Evolutionary conservation across 2,797 vertebrate genomes (phyloP).

Genomic region (Acanthopagrus latus): DNA sequence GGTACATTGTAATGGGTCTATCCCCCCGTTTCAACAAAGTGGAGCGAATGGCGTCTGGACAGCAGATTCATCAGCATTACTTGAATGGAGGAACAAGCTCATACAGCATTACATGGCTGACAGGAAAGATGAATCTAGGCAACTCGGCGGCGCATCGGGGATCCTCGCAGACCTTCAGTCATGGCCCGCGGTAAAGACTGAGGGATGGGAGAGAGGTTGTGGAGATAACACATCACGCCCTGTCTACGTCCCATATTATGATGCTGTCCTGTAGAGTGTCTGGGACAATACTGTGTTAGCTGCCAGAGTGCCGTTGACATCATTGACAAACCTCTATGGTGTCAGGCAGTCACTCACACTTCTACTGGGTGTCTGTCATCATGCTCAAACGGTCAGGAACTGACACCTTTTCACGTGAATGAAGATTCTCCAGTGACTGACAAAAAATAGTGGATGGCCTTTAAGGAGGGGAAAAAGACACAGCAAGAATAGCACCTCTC

Average conservation of each 20-base stretch:
- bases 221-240: slow-evolving; percentile 80
- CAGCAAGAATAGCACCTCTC: slow-evolving; percentile 87
- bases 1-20: slow-evolving; percentile 78
- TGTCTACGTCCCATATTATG: slow-evolving; percentile 68
- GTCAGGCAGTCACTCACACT: slow-evolving; percentile 85
- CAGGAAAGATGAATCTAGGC: slow-evolving; percentile 82
- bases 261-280: slow-evolving; percentile 67
- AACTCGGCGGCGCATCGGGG: slow-evolving; percentile 64
- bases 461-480: slow-evolving; percentile 81
- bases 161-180: slow-evolving; percentile 79
- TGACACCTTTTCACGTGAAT: slow-evolving; percentile 89
- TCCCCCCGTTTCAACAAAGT: slow-evolving; percentile 77
- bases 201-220: slow-evolving; percentile 77
- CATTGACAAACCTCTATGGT: slow-evolving; percentile 74
- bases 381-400: slow-evolving; percentile 83
- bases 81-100: slow-evolving; percentile 78
- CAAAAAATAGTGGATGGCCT: slow-evolving; percentile 83
- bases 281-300: slow-evolving; percentile 79
- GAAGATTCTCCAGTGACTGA: slow-evolving; percentile 86
- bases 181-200: slow-evolving; percentile 73
- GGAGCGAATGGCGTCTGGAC: slow-evolving; percentile 75
- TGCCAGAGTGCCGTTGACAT: slow-evolving; percentile 83
- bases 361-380: slow-evolving; percentile 86
- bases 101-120: slow-evolving; percentile 79
- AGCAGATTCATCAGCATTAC: slow-evolving; percentile 82